A percentile compares a stretch with the other conserved stretches of the same genome.
phyloP scores from a whole-genome alignment of 2,888 invertebrate species.

The Acronicta aceris region DNA sequence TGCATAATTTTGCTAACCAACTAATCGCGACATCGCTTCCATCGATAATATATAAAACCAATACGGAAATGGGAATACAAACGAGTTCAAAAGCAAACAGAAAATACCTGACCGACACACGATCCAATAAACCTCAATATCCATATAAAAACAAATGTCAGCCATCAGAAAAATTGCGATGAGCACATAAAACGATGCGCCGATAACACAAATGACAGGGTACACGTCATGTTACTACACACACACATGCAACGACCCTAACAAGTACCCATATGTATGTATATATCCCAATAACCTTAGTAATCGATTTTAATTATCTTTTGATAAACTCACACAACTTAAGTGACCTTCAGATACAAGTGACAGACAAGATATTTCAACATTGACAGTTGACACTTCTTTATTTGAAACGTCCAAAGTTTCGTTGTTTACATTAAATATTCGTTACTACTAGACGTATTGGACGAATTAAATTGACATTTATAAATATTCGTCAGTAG shows the following conservation, averaged over 20 bases:
- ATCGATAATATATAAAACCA: slow-evolving; percentile 11
- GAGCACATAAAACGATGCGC: slow-evolving; percentile 46
- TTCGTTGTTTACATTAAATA: too few relatives aligned
- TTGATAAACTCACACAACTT: too few relatives aligned
- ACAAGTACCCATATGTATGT: too few relatives aligned
- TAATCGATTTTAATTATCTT: too few relatives aligned
- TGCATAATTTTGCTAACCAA: not conserved
- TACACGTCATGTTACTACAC: slow-evolving; percentile 35
- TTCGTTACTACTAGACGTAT: too few relatives aligned
- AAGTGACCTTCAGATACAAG: too few relatives aligned
- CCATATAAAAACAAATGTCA: slow-evolving; percentile 47
- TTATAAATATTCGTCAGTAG: too few relatives aligned
- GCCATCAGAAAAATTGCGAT: slow-evolving; percentile 46
- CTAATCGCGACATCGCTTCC: not conserved
- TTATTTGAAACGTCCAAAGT: too few relatives aligned
- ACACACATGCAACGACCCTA: slow-evolving; percentile 6
- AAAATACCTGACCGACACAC: slow-evolving; percentile 27
- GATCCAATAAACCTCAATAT: slow-evolving; percentile 44
- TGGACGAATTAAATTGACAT: too few relatives aligned
- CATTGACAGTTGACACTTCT: too few relatives aligned
- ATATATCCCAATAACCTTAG: too few relatives aligned
- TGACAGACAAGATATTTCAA: too few relatives aligned
- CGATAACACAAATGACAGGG: slow-evolving; percentile 51
- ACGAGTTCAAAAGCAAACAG: slow-evolving; percentile 19
- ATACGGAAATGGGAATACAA: slow-evolving; percentile 10